A percentile compares a stretch with the other conserved stretches of the same genome.
phyloP scores from a whole-genome alignment of 2,888 invertebrate species.

The Synergus itoensis region DNA sequence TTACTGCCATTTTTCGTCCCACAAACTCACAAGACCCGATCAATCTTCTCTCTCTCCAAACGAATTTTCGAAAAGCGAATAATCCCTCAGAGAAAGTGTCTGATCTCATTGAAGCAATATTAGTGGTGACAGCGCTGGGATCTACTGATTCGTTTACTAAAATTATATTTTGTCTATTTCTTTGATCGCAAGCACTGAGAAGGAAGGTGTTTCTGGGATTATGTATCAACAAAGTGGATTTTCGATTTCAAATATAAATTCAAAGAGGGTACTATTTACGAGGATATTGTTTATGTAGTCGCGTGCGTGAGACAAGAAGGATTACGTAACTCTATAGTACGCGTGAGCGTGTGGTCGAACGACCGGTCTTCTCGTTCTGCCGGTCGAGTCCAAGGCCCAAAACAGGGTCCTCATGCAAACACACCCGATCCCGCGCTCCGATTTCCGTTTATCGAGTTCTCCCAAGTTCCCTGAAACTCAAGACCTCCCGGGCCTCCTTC shows the following conservation, averaged over 20 bases:
- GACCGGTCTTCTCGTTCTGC: constrained; percentile 59
- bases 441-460: constrained; percentile 35
- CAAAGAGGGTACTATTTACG: not conserved
- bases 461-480: not conserved
- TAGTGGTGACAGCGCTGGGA: not conserved
- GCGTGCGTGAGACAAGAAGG: constrained; percentile 50
- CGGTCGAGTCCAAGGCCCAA: constrained; percentile 36
- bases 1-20: constrained; percentile 13
- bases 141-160: not conserved
- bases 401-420: constrained; percentile 32
- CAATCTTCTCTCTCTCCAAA: not conserved
- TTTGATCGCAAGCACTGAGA: too few relatives aligned
- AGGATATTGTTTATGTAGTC: constrained; percentile 53
- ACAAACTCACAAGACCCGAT: not conserved
- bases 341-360: constrained; percentile 46
- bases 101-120: not conserved
- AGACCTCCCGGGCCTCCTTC: constrained; percentile 3
- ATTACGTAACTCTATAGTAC: constrained; percentile 64
- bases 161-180: not conserved
- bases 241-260: not conserved
- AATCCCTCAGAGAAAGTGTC: not conserved
- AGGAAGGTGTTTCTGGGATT: too few relatives aligned
- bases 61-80: not conserved
- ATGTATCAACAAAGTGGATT: not conserved
- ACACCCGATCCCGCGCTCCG: constrained; percentile 18